Evolutionary conservation across 2,888 invertebrate genomes (phyloP).

Genomic region (Anthoptus insignis): DNA sequence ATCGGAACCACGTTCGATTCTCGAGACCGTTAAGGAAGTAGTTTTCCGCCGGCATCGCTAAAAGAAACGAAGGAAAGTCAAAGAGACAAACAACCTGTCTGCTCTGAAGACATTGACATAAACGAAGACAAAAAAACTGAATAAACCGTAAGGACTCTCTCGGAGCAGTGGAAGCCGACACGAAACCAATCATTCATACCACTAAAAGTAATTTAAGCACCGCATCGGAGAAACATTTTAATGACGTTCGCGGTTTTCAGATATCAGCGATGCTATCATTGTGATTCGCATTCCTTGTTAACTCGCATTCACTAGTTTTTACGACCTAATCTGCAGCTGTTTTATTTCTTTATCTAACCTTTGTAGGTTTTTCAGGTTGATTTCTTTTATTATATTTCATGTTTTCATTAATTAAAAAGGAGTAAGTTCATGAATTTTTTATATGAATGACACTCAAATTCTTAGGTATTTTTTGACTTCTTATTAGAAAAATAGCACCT

Average conservation of each 20-base stretch:
- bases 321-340: slow-evolving; percentile 9
- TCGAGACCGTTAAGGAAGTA: not conserved
- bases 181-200: slow-evolving; percentile 25
- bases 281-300: slow-evolving; percentile 28
- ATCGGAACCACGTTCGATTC: not conserved
- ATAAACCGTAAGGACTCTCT: slow-evolving; percentile 9
- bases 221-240: slow-evolving; percentile 31
- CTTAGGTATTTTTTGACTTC: too few species aligned
- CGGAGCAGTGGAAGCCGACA: not conserved
- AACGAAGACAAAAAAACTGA: not conserved
- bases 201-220: slow-evolving; percentile 26
- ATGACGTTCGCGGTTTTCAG: slow-evolving; percentile 25
- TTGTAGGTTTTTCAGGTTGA: too few species aligned
- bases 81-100: not conserved
- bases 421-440: too few species aligned
- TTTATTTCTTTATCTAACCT: slow-evolving; percentile 13
- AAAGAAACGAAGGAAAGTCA: not conserved
- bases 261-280: slow-evolving; percentile 24
- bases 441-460: too few species aligned
- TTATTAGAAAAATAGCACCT: too few species aligned
- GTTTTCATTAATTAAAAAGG: too few species aligned
- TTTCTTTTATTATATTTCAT: too few species aligned
- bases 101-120: not conserved
- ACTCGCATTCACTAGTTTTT: slow-evolving; percentile 19
- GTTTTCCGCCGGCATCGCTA: not conserved